Percentiles rank a stretch among this genome's conserved stretches.
Conservation (phyloP, 2,888 invertebrate species). For the Phaedon cochleariae region DNA sequence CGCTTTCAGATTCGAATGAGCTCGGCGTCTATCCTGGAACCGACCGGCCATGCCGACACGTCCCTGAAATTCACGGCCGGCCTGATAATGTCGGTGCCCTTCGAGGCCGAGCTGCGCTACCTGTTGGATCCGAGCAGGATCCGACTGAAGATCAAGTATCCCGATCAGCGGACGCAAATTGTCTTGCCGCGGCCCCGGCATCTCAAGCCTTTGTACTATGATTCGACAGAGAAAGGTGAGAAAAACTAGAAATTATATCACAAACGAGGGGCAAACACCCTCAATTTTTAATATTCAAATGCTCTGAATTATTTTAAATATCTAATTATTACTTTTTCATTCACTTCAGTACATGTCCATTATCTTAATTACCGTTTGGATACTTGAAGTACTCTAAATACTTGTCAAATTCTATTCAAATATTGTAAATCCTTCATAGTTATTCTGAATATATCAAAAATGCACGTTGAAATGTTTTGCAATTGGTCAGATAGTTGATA, state of each 20-base stretch:
- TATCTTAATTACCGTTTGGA: no score
- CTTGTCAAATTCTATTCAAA: no score
- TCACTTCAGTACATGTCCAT: no score
- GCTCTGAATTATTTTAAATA: no score
- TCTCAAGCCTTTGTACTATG: slow-evolving; percentile 72
- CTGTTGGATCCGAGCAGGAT: slow-evolving; percentile 77
- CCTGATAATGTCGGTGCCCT: slow-evolving; percentile 83
- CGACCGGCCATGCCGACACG: slow-evolving; percentile 80
- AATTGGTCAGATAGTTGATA: no score
- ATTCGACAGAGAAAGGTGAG: slow-evolving; percentile 61
- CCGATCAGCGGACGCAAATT: slow-evolving; percentile 88
- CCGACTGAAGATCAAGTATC: slow-evolving; percentile 88
- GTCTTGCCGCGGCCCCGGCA: slow-evolving; percentile 82
- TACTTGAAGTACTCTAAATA: no score
- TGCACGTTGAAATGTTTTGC: no score
- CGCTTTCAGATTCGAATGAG: slow-evolving; percentile 84
- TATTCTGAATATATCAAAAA: no score
- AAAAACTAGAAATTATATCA: neutral
- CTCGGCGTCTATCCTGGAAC: slow-evolving; percentile 83
- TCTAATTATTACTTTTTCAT: no score
- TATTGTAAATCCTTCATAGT: no score
- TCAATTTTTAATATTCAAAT: no score
- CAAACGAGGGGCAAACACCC: neutral
- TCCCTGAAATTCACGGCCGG: slow-evolving; percentile 93
- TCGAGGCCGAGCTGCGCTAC: slow-evolving; percentile 87